Conservation (phyloP, 2,797 vertebrate genomes). For the Catharus ustulatus region DNA sequence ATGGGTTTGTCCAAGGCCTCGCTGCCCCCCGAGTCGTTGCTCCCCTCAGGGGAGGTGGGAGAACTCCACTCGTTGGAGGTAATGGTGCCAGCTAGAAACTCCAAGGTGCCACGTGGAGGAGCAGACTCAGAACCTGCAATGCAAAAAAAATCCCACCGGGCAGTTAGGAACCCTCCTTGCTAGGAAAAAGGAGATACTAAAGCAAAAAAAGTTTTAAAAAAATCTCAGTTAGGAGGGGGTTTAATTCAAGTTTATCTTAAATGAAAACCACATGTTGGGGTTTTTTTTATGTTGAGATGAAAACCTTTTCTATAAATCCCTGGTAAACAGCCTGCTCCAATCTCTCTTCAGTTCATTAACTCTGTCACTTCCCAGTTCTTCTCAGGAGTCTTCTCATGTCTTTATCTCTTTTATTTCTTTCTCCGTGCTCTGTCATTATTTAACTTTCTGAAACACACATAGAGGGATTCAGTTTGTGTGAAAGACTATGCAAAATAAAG, state of each 20-base stretch:
- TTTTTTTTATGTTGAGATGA: background rate
- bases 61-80: slow-evolving; percentile 96
- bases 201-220: background rate
- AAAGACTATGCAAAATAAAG: slow-evolving; percentile 15
- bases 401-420: background rate
- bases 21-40: slow-evolving; percentile 90
- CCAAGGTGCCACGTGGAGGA: slow-evolving; percentile 77
- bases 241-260: background rate
- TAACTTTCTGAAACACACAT: background rate
- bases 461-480: background rate
- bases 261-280: accelerated
- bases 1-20: slow-evolving; percentile 89
- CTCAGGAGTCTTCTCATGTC: background rate
- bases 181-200: background rate
- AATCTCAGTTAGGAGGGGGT: background rate
- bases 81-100: slow-evolving; percentile 84
- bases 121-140: slow-evolving; percentile 64
- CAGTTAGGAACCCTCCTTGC: background rate
- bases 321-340: background rate
- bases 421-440: background rate
- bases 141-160: background rate
- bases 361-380: background rate
- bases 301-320: background rate
- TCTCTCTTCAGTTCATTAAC: background rate
- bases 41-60: slow-evolving; percentile 93